Evolutionary conservation across 2,797 vertebrate species (phyloP).

Genomic region (Mus spretus): DNA sequence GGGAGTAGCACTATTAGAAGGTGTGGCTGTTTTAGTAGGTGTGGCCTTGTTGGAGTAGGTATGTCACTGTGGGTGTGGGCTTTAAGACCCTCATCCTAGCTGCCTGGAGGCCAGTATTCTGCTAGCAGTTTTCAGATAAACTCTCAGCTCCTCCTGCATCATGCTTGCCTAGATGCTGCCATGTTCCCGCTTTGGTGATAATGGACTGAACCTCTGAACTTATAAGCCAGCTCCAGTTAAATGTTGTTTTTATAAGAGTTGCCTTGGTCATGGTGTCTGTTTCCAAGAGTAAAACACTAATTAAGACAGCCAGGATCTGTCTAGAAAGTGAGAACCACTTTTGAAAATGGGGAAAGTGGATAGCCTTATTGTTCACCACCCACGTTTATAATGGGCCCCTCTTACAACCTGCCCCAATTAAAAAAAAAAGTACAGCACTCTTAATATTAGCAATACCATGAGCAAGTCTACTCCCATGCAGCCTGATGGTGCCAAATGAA

Average conservation of each 20-base stretch:
- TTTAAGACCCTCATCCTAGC: not conserved
- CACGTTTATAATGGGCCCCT: not conserved
- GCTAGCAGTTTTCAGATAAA: not conserved
- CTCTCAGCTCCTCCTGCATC: too few species aligned
- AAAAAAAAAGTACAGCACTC: not conserved
- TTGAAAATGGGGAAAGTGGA: not conserved
- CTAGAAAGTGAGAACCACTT: not conserved
- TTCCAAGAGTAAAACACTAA: not conserved
- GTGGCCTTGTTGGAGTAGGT: too few species aligned
- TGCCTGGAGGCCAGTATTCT: not conserved
- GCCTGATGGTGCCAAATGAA: not conserved
- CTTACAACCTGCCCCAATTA: not conserved
- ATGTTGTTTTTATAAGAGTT: not conserved
- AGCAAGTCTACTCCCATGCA: not conserved
- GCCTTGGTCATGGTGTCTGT: not conserved
- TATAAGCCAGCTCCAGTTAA: not conserved
- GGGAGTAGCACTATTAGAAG: not conserved
- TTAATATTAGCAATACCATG: not conserved
- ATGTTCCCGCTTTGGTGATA: not conserved
- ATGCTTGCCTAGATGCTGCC: not conserved
- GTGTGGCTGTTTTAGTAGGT: too few species aligned
- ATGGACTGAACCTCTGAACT: not conserved
- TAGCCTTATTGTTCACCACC: not conserved
- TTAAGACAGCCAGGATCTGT: not conserved
- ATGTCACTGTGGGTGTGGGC: not conserved